A percentile compares a stretch with the other conserved stretches of the same genome.
Conservation (phyloP, 2,888 invertebrate species). For the Diadegma fenestrale region DNA sequence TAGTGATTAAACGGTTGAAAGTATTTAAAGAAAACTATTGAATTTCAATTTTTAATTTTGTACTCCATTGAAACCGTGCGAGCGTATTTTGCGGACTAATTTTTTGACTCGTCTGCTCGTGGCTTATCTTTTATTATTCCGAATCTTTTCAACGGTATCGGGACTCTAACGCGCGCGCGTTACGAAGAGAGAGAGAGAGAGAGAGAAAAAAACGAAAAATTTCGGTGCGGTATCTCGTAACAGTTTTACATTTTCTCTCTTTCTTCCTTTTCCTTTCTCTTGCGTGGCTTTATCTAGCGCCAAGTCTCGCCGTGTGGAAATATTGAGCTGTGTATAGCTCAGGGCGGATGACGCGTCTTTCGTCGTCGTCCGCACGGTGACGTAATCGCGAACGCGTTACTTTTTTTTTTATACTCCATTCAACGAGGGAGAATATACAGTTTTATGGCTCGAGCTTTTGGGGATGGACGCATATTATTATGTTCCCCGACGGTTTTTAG, state of each 20-base stretch:
- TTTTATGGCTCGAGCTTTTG: not conserved
- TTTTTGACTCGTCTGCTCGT: not conserved
- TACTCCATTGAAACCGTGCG: not conserved
- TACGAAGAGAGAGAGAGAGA: not conserved
- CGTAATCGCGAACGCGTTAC: slow-evolving; percentile 62
- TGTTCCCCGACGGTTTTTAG: not conserved
- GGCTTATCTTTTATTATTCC: slow-evolving; percentile 3
- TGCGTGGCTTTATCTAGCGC: slow-evolving; percentile 14
- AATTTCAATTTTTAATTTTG: not conserved
- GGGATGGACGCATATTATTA: not conserved
- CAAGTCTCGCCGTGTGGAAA: not conserved
- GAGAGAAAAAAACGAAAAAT: slow-evolving; percentile 3
- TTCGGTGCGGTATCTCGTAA: slow-evolving; percentile 21
- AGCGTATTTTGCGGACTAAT: not conserved
- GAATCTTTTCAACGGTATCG: not conserved
- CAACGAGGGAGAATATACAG: not conserved
- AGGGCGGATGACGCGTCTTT: slow-evolving; percentile 59
- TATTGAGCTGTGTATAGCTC: slow-evolving; percentile 37
- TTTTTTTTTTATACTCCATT: slow-evolving; percentile 43
- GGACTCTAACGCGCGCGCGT: not conserved
- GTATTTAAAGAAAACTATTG: not conserved
- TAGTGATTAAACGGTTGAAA: not conserved
- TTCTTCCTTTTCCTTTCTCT: slow-evolving; percentile 22
- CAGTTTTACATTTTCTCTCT: slow-evolving; percentile 12
- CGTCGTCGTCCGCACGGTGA: slow-evolving; percentile 58